phyloP scores from a whole-genome alignment of 2,888 invertebrate genomes.

The Thera obeliscata region DNA sequence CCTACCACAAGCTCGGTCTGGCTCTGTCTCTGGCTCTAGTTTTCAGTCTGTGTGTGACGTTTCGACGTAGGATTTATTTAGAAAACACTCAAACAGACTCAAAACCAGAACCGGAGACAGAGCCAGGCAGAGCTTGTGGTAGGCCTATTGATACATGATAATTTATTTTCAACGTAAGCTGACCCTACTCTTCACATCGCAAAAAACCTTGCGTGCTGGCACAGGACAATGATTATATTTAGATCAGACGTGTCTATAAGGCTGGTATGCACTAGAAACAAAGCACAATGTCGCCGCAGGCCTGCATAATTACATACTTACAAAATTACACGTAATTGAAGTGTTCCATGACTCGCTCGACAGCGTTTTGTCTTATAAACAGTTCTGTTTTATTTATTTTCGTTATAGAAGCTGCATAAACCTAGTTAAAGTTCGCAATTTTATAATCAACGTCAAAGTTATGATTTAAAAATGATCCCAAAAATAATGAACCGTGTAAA shows the following conservation, averaged over 20 bases:
- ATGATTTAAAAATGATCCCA: neutral
- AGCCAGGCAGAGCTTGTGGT: too few species aligned
- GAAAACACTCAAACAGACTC: too few species aligned
- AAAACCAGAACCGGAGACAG: too few species aligned
- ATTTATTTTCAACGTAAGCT: slow-evolving; percentile 9
- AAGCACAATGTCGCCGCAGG: slow-evolving; percentile 59
- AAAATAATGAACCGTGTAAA: neutral
- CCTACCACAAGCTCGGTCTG: too few species aligned
- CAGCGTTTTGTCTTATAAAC: slow-evolving; percentile 49
- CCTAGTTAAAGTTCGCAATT: neutral
- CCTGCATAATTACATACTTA: slow-evolving; percentile 64
- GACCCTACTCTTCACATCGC: slow-evolving; percentile 5
- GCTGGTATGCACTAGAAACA: slow-evolving; percentile 52
- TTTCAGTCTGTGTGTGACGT: too few species aligned
- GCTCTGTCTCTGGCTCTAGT: too few species aligned
- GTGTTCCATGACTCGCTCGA: slow-evolving; percentile 49
- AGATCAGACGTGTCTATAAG: slow-evolving; percentile 48
- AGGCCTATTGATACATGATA: neutral
- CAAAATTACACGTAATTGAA: slow-evolving; percentile 65
- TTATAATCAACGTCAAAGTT: neutral
- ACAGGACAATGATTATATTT: slow-evolving; percentile 47
- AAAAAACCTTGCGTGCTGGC: slow-evolving; percentile 30
- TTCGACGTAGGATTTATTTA: too few species aligned
- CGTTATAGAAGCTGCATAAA: slow-evolving; percentile 19
- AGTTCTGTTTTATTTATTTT: slow-evolving; percentile 39